A percentile compares a stretch with the other conserved stretches of the same genome.
These are phyloP conservation scores for Sarcophaga variegata DNA, from an alignment of 2,888 invertebrate genomes.

Conservation along the genomic window DNA sequence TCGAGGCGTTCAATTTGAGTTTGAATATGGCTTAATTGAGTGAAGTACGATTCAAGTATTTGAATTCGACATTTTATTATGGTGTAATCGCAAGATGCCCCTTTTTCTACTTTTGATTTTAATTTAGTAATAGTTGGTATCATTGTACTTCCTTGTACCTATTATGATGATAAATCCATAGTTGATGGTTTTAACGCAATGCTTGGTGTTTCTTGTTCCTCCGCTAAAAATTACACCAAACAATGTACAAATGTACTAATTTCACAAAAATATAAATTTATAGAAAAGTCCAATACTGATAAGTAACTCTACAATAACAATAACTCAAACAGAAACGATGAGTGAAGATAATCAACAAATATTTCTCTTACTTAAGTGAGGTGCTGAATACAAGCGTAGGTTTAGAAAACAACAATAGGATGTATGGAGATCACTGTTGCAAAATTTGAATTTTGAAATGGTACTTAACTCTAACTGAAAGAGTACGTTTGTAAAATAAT, in stretches of 20 bases:
- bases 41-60: slow-evolving; percentile 40
- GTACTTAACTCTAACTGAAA: no score
- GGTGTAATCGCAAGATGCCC: slow-evolving; percentile 5
- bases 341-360: neutral
- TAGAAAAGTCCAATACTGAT: neutral
- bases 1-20: no score
- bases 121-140: neutral
- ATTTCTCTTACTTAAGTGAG: slow-evolving; percentile 5
- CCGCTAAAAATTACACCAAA: neutral
- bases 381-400: neutral
- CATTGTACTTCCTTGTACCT: slow-evolving; percentile 3
- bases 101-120: slow-evolving; percentile 11
- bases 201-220: neutral
- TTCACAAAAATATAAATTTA: neutral
- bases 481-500: no score
- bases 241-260: neutral
- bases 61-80: slow-evolving; percentile 42
- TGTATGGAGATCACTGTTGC: no score
- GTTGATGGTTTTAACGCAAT: neutral
- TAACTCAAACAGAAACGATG: neutral
- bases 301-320: neutral
- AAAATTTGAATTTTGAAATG: no score
- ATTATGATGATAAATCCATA: slow-evolving; percentile 22
- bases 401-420: no score
- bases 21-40: neutral